Base-by-base conservation (phyloP, 1,140 invertebrate genomes). In the Lerema accius region DNA sequence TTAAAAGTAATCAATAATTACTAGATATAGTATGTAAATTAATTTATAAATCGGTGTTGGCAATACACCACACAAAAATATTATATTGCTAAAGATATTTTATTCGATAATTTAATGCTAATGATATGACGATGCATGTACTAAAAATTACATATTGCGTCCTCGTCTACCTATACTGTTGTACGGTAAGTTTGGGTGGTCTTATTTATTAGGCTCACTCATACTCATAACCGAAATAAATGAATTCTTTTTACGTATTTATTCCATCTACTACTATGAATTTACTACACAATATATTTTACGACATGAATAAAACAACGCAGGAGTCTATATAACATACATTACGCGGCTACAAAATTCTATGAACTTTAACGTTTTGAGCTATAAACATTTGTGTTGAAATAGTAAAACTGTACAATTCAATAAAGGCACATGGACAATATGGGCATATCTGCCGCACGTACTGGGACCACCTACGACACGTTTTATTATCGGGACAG, bases 391-490 rank as follows among this genome's bases (percentile, higher is more conserved):
- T 67, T 76, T 62, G 50, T 67, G 74, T 67, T 59, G 67, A 71
- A 64, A 81, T 71, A 77, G 69, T 86, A 82, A 86, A 88, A 81
- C 74, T 65, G 77, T 80, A 79, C 78, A 80, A 66, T 71, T 78
- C 78, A 85, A 85, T 85, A 84, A 81, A 84, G 77, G 75, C 69
- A 78, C 70, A 75, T 74, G 75, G 72, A n/a, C n/a, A n/a, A n/a
- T n/a, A n/a, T n/a, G n/a, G n/a, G 69, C 78, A 78, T 82, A 80
- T 84, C 73, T 74, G 71, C 71, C 75, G 66, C 73, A 78, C 73
- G 73, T 76, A 65, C 65, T 53, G 75, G 68, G 85, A 85, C 85
- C 85, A 88, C 84, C 85, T 84, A 86, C 81, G 80, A 71, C 73
- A 78, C 73, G 51, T 75, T 86, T 85, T 87, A 85, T 79, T 76